Evolutionary conservation across 2,113 vertebrate genomes (phyloP).

Genomic region (Xenopus borealis): DNA sequence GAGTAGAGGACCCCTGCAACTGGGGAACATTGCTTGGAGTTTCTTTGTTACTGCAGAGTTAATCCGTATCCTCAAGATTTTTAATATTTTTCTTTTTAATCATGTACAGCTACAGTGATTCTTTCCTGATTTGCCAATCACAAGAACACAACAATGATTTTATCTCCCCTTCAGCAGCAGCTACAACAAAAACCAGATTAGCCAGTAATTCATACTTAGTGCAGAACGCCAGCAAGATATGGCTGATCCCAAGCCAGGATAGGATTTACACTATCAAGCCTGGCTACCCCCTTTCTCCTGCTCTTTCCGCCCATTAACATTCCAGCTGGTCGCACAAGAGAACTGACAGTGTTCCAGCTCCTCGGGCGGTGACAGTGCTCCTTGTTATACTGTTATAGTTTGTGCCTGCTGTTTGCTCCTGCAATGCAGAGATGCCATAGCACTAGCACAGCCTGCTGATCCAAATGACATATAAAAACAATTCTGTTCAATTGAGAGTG

Average conservation of each 20-base stretch:
- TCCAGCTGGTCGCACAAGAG: constrained; percentile 31
- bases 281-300: not conserved
- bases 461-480: not conserved
- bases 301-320: constrained; percentile 38
- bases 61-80: too few relatives aligned
- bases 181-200: not conserved
- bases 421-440: constrained; percentile 6
- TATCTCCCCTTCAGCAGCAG: not conserved
- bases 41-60: too few relatives aligned
- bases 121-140: not conserved
- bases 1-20: too few relatives aligned
- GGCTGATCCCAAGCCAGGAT: constrained; percentile 10
- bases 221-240: not conserved
- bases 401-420: not conserved
- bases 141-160: not conserved
- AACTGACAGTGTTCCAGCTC: constrained; percentile 25
- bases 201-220: not conserved
- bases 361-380: constrained; percentile 15
- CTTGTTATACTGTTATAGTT: not conserved
- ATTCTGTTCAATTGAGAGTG: not conserved
- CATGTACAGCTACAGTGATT: not conserved
- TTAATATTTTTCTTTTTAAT: too few relatives aligned
- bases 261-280: constrained; percentile 9
- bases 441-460: not conserved
- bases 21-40: too few relatives aligned